Conservation (phyloP, 92 coral and sea anemone genomes). For the Epizoanthus fatuus region DNA sequence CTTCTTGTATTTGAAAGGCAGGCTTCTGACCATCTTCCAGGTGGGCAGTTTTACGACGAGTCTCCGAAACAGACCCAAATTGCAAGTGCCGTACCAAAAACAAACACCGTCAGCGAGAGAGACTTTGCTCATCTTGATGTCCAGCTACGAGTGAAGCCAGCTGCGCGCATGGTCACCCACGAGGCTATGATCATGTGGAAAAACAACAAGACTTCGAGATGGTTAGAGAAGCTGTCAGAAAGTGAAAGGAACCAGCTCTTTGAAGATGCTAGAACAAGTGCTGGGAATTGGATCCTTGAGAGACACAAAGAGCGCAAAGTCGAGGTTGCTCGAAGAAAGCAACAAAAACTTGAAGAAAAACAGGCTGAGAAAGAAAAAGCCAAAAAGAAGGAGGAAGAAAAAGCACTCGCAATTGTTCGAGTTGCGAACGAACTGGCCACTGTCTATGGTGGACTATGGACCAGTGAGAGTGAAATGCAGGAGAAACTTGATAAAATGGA, state of each 20-base stretch:
- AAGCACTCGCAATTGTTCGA: neutral
- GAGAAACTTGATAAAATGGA: too few relatives aligned
- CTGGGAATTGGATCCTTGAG: constrained; percentile 3
- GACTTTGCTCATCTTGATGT: constrained; percentile 9
- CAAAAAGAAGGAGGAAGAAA: constrained; percentile 3
- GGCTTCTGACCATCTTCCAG: constrained; percentile 17
- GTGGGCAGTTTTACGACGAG: neutral
- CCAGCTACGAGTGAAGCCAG: constrained; percentile 10
- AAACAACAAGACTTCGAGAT: constrained; percentile 4
- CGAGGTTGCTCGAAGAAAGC: neutral
- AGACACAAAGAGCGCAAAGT: constrained; percentile 1
- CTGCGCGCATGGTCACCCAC: constrained; percentile 16
- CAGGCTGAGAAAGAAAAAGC: constrained; percentile 8
- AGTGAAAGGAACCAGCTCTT: neutral
- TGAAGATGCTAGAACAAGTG: constrained; percentile 9
- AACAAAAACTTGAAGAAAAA: constrained; percentile 5
- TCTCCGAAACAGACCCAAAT: neutral
- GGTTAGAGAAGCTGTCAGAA: neutral
- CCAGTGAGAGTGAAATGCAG: too few relatives aligned
- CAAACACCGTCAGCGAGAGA: constrained; percentile 24
- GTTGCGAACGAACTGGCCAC: too few relatives aligned
- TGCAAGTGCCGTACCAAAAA: neutral
- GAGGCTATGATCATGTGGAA: constrained; percentile 1
- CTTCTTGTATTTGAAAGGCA: constrained; percentile 6
- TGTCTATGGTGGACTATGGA: too few relatives aligned